Percentiles rank a stretch among this genome's conserved stretches.
These are phyloP conservation scores for Glaucidium brasilianum DNA, from an alignment of 2,113 vertebrate genomes.

Conservation along the genomic window DNA sequence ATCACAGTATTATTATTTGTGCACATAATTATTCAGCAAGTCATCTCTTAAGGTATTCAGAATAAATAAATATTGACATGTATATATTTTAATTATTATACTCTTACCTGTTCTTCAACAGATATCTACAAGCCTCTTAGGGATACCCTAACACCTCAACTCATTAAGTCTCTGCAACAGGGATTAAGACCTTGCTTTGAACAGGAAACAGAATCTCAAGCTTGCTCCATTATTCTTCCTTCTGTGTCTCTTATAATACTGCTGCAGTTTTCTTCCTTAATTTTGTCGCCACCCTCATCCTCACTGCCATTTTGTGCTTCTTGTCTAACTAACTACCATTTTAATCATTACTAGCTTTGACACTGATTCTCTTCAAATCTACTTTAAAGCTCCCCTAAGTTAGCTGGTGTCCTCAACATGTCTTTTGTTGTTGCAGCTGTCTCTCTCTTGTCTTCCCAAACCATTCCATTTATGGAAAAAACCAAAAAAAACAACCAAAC, in stretches of 20 bases:
- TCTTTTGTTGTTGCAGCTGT: not conserved
- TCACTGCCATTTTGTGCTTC: not conserved
- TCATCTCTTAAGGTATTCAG: not conserved
- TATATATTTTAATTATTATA: not conserved
- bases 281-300: not conserved
- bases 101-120: not conserved
- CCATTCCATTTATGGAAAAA: not conserved
- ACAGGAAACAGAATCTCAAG: not conserved
- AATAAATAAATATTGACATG: not conserved
- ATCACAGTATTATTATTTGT: not conserved
- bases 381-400: not conserved
- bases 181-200: not conserved
- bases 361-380: not conserved
- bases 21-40: not conserved
- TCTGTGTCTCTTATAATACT: not conserved
- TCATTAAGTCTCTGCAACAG: not conserved
- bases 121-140: not conserved
- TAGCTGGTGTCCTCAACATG: not conserved
- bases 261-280: not conserved
- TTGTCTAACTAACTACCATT: not conserved
- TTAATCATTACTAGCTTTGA: not conserved
- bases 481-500: fast-evolving
- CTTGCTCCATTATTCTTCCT: not conserved
- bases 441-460: not conserved
- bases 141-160: not conserved